These are phyloP conservation scores for Parus major DNA, from an alignment of 2,113 vertebrate genomes.

Conservation along the genomic window DNA sequence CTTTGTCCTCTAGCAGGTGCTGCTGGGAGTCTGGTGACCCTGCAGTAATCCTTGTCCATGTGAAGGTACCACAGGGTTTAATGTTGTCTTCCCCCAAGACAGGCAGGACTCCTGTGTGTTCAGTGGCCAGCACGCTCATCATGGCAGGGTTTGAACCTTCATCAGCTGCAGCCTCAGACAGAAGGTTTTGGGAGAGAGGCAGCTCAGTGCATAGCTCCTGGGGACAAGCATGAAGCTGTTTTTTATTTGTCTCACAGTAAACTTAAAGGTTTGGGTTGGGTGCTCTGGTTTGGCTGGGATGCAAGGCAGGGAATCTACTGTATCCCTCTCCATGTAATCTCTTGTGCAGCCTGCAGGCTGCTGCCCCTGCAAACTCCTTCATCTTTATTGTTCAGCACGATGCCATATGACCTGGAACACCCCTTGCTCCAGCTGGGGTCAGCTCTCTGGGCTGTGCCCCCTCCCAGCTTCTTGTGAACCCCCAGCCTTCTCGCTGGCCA, in stretches of 20 bases:
- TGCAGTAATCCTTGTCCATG: background rate
- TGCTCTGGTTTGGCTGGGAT: background rate
- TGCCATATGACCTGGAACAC: background rate
- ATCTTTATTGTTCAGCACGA: background rate
- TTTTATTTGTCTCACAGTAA: background rate
- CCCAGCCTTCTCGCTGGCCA: rapidly evolving
- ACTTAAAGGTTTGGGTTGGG: background rate
- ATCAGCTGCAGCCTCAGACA: rapidly evolving
- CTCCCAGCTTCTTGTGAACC: background rate
- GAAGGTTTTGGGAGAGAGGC: background rate
- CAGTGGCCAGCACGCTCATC: background rate
- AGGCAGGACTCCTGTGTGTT: background rate
- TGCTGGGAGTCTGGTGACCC: background rate
- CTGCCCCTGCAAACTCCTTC: background rate
- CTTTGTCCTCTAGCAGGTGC: background rate
- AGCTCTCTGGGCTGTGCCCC: background rate
- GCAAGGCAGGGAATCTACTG: background rate
- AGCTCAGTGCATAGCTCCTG: background rate
- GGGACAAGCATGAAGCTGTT: background rate
- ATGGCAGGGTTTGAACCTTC: background rate
- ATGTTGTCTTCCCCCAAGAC: rapidly evolving
- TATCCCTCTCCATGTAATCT: too few relatives aligned
- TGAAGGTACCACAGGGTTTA: background rate
- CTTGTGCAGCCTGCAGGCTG: background rate
- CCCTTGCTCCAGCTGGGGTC: background rate